A percentile compares a stretch with the other conserved stretches of the same genome.
These are phyloP conservation scores for Buathra laborator DNA, from an alignment of 2,888 invertebrate genomes.

Conservation along the genomic window DNA sequence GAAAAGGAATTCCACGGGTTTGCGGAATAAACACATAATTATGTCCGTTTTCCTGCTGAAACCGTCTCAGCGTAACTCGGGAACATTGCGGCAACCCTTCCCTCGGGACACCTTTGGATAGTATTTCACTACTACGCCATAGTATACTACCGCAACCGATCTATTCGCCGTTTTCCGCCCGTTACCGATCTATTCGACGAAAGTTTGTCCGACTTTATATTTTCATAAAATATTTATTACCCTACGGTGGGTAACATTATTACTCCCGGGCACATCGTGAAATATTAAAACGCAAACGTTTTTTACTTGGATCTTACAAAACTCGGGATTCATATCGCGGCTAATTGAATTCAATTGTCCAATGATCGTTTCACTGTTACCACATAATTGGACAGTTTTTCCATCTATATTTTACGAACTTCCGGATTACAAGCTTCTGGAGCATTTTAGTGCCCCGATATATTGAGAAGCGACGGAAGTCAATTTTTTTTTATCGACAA, in stretches of 20 bases:
- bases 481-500: background rate
- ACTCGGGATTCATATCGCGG: slow-evolving; percentile 19
- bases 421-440: background rate
- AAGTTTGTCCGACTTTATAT: slow-evolving; percentile 25
- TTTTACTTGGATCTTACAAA: slow-evolving; percentile 8
- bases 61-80: slow-evolving; percentile 11
- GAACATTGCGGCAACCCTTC: slow-evolving; percentile 28
- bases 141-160: background rate
- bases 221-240: slow-evolving; percentile 46
- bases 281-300: slow-evolving; percentile 22
- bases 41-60: slow-evolving; percentile 53
- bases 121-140: background rate
- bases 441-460: background rate
- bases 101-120: slow-evolving; percentile 47
- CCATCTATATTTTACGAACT: background rate
- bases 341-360: slow-evolving; percentile 40
- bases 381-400: background rate
- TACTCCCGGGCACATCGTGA: slow-evolving; percentile 29
- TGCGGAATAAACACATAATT: slow-evolving; percentile 65
- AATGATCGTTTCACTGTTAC: slow-evolving; percentile 19
- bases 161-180: slow-evolving; percentile 1
- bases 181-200: slow-evolving; percentile 29
- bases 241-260: background rate
- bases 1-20: slow-evolving; percentile 60
- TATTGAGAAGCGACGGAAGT: background rate